Base-by-base conservation (phyloP, 2,113 vertebrate genomes). In the Sphaerodactylus townsendi region DNA sequence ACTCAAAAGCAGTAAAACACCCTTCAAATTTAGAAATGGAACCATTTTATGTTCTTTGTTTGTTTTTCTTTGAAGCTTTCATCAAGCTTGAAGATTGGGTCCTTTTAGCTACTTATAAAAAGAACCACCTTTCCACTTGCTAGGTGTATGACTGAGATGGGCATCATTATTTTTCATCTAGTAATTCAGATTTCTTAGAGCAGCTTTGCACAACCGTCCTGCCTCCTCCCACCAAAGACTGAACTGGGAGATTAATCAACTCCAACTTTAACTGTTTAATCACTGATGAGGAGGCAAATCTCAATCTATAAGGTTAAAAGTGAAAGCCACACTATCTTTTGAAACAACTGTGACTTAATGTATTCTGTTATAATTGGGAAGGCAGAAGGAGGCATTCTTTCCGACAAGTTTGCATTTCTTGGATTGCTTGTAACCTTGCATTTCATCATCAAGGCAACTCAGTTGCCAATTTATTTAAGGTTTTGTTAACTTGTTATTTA, bases 1-100 rank as follows among this genome's bases (percentile, higher is more conserved):
- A 72, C 88, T 77, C 71, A 79, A 73, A 50, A 2, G 71, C 76
- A 85, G 50, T 75, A 25, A 62, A 81, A 70, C 86, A 81, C 68
- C 35, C 0, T 8, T 35, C 30, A 77, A 79, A 65, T 56, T 84
- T 73, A 81, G 39, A 87, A 68, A 84, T 23, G 39, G 56, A 89
- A 81, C 59, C 3, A 39, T 6, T 77, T 92, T 89, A 77, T 79
- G 77, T 75, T 1, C 19, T 64, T 59, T 35, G 59, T 44, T 44
- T 44, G 44, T 62, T 62, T 62, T 8, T 23, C 41, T 70, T 87
- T 59, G 75, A 68, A 19, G 59, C 17, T 39, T 48, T 37, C 77
- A 41, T 72, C 56, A 25, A 33, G 30, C 79, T 75, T 75, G 41
- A 10, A 21, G 30, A 68, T 30, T 62, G 5, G 25, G 75, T 81